Evolutionary conservation across 2,113 vertebrate genomes (phyloP).

Genomic region (Vireo altiloquus): DNA sequence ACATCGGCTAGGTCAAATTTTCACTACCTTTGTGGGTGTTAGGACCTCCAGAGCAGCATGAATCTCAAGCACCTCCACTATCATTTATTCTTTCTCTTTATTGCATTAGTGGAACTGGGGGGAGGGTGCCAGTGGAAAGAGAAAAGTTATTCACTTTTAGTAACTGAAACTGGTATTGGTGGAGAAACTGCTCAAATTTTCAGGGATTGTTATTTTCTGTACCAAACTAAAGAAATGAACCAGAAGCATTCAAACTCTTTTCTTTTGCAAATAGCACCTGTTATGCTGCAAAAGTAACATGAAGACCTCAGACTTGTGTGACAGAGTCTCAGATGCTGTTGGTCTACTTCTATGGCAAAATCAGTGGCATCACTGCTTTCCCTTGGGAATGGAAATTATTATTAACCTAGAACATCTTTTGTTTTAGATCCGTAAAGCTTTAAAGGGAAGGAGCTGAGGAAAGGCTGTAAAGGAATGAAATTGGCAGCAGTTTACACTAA

Average conservation of each 20-base stretch:
- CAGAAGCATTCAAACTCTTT: background rate
- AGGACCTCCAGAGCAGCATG: background rate
- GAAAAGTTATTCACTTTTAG: background rate
- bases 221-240: background rate
- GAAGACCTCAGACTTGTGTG: background rate
- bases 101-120: background rate
- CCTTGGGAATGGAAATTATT: background rate
- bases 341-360: background rate
- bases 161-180: background rate
- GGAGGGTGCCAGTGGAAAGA: background rate
- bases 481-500: background rate
- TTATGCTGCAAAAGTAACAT: background rate
- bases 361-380: fast-evolving
- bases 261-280: background rate
- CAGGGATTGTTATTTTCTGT: background rate
- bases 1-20: background rate
- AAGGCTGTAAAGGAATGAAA: background rate
- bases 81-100: background rate
- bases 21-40: background rate
- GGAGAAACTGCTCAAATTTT: background rate
- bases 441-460: background rate
- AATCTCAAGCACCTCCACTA: background rate
- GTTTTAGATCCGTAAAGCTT: background rate
- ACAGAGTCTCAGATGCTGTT: background rate
- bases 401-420: fast-evolving